Conservation (phyloP, 2,113 vertebrate genomes). For the Pyxicephalus adspersus region DNA sequence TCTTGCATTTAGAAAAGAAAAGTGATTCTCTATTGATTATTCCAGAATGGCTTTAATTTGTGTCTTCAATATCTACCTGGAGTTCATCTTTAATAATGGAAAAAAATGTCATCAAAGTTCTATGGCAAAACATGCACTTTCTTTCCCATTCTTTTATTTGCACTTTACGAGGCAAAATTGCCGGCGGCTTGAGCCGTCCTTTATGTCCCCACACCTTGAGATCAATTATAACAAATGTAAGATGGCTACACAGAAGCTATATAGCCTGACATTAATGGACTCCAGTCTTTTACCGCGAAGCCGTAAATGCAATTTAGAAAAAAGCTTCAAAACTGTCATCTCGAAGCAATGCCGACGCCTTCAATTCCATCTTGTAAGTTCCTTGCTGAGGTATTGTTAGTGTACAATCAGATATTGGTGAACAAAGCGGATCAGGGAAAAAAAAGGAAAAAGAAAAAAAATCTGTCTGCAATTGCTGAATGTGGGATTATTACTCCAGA, state of each 20-base stretch:
- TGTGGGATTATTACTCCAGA: constrained; percentile 23
- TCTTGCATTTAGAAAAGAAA: too few relatives aligned
- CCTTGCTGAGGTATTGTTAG: constrained; percentile 1
- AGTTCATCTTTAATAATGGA: not conserved
- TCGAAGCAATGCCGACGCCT: not conserved
- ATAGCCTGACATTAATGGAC: not conserved
- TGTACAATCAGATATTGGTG: not conserved
- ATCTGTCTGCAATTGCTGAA: constrained; percentile 31
- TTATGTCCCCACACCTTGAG: not conserved
- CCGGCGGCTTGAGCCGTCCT: not conserved
- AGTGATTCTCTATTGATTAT: too few relatives aligned
- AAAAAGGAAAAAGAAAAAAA: not conserved
- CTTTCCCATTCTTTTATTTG: not conserved
- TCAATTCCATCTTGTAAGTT: not conserved
- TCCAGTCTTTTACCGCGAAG: not conserved
- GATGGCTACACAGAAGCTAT: not conserved
- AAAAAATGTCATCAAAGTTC: not conserved
- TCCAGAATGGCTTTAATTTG: too few relatives aligned
- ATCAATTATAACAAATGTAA: not conserved
- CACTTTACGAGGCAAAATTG: not conserved
- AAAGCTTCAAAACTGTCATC: not conserved
- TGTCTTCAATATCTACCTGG: too few relatives aligned
- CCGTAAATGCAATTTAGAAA: not conserved
- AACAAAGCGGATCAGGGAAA: not conserved
- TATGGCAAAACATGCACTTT: not conserved